These are phyloP conservation scores for Callospermophilus lateralis DNA, from an alignment of 2,113 vertebrate species.

Conservation along the genomic window DNA sequence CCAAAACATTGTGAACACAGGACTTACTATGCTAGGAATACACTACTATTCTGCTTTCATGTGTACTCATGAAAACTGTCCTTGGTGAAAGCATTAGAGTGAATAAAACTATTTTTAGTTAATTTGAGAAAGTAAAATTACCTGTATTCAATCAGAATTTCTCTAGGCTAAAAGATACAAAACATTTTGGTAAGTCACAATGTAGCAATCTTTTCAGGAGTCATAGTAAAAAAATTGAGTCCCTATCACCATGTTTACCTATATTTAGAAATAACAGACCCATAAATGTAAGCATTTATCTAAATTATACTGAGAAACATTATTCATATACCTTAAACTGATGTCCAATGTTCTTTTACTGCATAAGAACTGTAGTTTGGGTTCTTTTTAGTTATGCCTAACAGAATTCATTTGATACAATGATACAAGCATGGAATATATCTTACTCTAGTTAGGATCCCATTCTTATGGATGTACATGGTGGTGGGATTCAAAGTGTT, in stretches of 20 bases:
- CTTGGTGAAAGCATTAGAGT: not conserved
- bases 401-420: too few species aligned
- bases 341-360: not conserved
- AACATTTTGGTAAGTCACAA: not conserved
- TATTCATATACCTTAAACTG: not conserved
- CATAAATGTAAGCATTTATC: conserved; percentile 4
- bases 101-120: not conserved
- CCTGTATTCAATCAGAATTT: not conserved
- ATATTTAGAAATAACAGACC: conserved; percentile 23
- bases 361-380: not conserved
- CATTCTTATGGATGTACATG: too few species aligned
- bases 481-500: too few species aligned
- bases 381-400: too few species aligned
- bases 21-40: not conserved
- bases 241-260: not conserved
- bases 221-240: not conserved
- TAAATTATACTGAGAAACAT: not conserved
- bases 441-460: too few species aligned
- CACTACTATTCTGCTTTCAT: not conserved
- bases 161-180: not conserved
- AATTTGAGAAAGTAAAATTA: conserved; percentile 36
- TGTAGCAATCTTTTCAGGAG: not conserved
- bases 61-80: conserved; percentile 14
- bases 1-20: not conserved
- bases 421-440: too few species aligned